Percentiles rank a stretch among this genome's conserved stretches.
Evolutionary conservation across 2,888 invertebrate species (phyloP).

Genomic region (Strigamia crassipes): DNA sequence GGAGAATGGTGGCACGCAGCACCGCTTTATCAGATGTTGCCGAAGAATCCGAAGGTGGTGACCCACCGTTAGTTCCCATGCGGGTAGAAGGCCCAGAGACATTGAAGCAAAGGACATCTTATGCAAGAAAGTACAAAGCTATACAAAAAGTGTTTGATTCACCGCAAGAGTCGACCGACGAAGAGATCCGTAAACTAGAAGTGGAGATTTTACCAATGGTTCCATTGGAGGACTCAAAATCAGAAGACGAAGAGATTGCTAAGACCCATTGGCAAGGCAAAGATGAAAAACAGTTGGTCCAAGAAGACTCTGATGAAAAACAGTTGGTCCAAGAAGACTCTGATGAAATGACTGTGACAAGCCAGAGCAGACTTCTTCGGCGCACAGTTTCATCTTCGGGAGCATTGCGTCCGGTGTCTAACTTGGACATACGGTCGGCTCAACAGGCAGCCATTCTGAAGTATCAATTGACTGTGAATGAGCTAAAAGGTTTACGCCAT

Average conservation of each 20-base stretch:
- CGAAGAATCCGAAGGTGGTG: not conserved
- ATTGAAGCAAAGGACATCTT: not conserved
- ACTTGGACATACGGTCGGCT: not conserved
- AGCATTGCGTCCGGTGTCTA: not conserved
- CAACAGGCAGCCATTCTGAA: not conserved
- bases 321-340: not conserved
- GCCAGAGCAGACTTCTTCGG: not conserved
- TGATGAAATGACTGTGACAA: no score
- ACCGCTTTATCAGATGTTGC: not conserved
- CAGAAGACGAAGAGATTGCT: constrained; percentile 8
- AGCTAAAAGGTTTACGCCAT: not conserved
- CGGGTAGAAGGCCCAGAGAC: not conserved
- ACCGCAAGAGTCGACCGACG: not conserved
- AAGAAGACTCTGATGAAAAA: no score
- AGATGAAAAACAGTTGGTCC: not conserved
- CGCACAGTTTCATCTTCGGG: not conserved
- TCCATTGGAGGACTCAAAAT: not conserved
- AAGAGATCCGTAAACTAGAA: not conserved
- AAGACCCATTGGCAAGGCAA: no score
- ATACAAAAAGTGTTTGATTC: not conserved
- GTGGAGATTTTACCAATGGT: not conserved
- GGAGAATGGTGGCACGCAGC: not conserved
- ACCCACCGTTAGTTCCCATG: not conserved
- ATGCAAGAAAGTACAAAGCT: not conserved
- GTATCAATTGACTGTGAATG: not conserved